A percentile compares a stretch with the other conserved stretches of the same genome.
These are phyloP conservation scores for Lophotriccus pileatus DNA, from an alignment of 2,797 vertebrate genomes.

Conservation along the genomic window DNA sequence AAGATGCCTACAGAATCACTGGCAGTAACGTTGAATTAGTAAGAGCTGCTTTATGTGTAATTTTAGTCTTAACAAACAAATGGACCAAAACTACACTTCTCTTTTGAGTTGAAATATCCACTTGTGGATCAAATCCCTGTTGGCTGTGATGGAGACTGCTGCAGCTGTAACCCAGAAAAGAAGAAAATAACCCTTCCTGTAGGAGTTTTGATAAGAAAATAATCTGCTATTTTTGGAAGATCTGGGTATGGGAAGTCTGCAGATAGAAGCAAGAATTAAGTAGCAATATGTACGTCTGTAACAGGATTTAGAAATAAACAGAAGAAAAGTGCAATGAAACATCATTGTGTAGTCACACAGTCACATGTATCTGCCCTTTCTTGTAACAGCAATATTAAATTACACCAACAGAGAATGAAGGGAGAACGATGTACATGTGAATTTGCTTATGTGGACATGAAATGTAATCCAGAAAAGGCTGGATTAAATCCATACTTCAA, in stretches of 20 bases:
- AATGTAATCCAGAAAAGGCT: background rate
- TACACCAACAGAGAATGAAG: background rate
- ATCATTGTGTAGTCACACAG: background rate
- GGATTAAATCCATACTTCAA: background rate
- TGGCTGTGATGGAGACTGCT: slow-evolving; percentile 8
- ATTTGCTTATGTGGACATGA: slow-evolving; percentile 22
- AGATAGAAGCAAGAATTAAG: background rate
- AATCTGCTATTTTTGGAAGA: background rate
- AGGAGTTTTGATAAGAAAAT: background rate
- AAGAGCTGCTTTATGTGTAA: background rate
- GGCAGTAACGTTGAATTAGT: background rate
- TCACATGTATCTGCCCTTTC: background rate
- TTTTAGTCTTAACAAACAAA: background rate
- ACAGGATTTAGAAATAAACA: background rate
- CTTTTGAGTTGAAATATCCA: background rate
- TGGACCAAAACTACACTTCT: background rate
- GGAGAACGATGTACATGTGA: background rate
- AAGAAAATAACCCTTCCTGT: background rate
- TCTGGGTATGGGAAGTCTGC: background rate
- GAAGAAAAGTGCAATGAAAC: background rate
- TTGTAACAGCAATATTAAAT: background rate
- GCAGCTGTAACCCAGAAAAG: background rate
- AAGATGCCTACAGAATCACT: background rate
- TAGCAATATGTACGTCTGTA: background rate
- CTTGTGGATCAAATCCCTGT: background rate